A percentile compares a stretch with the other conserved stretches of the same genome.
Evolutionary conservation across 2,113 vertebrate species (phyloP).

Genomic region (Arenaria interpres): DNA sequence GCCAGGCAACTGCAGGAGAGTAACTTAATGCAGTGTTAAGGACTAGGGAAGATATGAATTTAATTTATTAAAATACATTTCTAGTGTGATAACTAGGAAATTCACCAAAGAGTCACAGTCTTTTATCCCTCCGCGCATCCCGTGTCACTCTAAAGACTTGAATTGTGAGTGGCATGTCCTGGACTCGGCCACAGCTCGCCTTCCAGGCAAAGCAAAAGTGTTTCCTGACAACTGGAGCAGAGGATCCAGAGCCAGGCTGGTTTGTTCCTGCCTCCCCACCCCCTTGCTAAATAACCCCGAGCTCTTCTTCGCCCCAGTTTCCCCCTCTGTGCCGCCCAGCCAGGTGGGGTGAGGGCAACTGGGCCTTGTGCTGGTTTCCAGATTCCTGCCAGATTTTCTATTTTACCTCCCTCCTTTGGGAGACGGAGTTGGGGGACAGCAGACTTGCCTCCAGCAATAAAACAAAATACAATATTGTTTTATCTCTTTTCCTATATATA

Average conservation of each 20-base stretch:
- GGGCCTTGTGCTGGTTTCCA: not conserved
- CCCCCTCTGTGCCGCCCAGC: not conserved
- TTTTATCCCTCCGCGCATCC: not conserved
- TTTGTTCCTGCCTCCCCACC: not conserved
- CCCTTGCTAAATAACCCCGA: not conserved
- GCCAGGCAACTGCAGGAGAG: not conserved
- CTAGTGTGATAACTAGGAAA: not conserved
- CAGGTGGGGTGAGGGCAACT: not conserved
- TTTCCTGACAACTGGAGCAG: conserved; percentile 2
- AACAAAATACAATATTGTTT: not conserved
- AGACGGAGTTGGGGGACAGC: not conserved
- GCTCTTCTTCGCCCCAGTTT: not conserved
- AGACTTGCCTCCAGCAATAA: not conserved
- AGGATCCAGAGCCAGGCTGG: not conserved
- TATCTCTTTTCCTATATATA: not conserved
- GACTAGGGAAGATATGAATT: not conserved
- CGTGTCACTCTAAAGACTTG: not conserved
- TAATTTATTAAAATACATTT: not conserved
- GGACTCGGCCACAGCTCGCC: not conserved
- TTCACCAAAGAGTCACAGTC: conserved; percentile 27
- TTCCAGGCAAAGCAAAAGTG: not conserved
- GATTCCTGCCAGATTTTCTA: not conserved
- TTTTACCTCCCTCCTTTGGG: not conserved
- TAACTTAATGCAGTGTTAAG: not conserved
- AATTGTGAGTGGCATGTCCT: not conserved